Evolutionary conservation across 2,888 invertebrate species (phyloP).

Genomic region (Plebejus anna): DNA sequence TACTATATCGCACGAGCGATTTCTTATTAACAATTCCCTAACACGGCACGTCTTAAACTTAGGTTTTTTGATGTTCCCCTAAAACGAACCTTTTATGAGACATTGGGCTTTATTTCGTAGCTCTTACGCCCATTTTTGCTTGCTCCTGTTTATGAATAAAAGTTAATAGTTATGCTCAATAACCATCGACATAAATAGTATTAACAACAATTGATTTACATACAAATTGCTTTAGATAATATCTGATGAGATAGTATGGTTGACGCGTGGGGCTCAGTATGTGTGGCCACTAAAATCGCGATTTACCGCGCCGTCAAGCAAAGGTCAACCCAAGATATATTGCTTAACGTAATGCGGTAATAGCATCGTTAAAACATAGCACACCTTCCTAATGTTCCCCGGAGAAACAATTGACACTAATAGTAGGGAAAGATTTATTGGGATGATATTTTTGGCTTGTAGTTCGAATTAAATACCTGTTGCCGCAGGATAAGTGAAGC

Average conservation of each 20-base stretch:
- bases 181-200: constrained; percentile 78
- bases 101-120: constrained; percentile 41
- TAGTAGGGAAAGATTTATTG: constrained; percentile 18
- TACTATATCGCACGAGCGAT: constrained; percentile 61
- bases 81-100: constrained; percentile 42
- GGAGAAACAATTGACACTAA: constrained; percentile 17
- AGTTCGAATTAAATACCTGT: not conserved
- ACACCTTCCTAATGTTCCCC: constrained; percentile 16
- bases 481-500: not conserved
- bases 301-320: constrained; percentile 33
- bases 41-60: constrained; percentile 58
- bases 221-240: constrained; percentile 80
- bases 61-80: constrained; percentile 56
- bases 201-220: constrained; percentile 80
- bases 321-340: constrained; percentile 29
- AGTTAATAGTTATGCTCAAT: constrained; percentile 75
- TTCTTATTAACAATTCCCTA: constrained; percentile 71
- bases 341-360: constrained; percentile 31
- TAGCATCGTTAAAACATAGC: constrained; percentile 31
- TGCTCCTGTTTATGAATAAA: constrained; percentile 47
- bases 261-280: constrained; percentile 63
- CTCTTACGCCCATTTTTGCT: constrained; percentile 47
- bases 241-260: constrained; percentile 76
- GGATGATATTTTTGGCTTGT: not conserved
- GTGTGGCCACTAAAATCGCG: constrained; percentile 47